Evolutionary conservation across 2,797 vertebrate genomes (phyloP), one percentile per base, ranked within the genome.

Genomic region (Margarornis squamiger): DNA sequence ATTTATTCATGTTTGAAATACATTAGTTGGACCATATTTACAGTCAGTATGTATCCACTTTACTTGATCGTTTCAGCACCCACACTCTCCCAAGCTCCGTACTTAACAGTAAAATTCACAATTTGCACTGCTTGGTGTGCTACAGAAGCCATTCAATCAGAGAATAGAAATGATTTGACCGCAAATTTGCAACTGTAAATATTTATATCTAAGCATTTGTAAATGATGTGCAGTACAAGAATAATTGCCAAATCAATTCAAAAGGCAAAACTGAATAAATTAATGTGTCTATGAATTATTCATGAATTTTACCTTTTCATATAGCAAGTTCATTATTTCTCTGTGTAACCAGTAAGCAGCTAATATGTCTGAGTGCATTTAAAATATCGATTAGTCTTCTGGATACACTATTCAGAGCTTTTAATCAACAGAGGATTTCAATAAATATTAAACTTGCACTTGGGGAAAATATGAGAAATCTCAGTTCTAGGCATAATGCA

Each of bases 221-320:
- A 95, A 96, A 93, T 95, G 72, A 93, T 88, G 88, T 90, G 90
- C 71, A 90, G 71, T 68, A 81, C 91, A 87, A 76, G 91, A 97
- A 94, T 96, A 95, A 97, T 93, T 95, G 57, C 88, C 91, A 93
- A 95, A 94, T 93, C 88, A 94, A 94, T 95, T 95, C 91, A 95
- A 96, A 96, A 96, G 57, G 90, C 88, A 95, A 96, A 92, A 89
- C 65, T 55, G 93, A 96, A 97, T 96, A 95, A 95, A 95, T 96
- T 95, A 95, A 93, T 77, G 36, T 30, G 14, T 17, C 14, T 77
- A 95, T 94, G 90, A 97, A 97, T 97, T 95, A 96, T 95, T 95
- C 90, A 95, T 95, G 0, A 26, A 55, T 77, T 90, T 94, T 96
- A 95, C 93, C 91, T 95, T 93, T 83, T 93, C 86, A 34, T 76